phyloP scores from a whole-genome alignment of 2,888 invertebrate species.

The Kryphioiulus occultus region DNA sequence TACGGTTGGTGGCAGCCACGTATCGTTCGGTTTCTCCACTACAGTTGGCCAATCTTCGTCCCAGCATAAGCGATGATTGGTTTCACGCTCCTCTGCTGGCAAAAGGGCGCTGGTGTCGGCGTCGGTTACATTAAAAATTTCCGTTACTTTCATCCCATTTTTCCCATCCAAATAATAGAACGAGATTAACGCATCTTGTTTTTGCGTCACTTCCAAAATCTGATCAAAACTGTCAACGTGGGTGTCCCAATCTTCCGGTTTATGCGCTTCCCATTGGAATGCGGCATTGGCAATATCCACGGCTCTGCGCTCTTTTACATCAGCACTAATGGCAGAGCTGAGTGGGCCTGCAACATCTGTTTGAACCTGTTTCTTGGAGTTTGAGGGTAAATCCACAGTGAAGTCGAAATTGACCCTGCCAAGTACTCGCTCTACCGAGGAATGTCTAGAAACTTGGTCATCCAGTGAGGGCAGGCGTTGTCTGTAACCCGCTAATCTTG shows the following conservation, averaged over 20 bases:
- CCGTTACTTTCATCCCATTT: slow-evolving; percentile 84
- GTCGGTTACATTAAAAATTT: slow-evolving; percentile 87
- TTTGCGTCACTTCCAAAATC: slow-evolving; percentile 74
- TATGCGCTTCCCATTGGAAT: background rate
- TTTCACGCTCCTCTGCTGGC: slow-evolving; percentile 45
- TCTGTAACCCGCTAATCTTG: background rate
- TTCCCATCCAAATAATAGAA: slow-evolving; percentile 90
- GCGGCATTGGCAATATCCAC: slow-evolving; percentile 50
- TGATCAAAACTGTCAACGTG: slow-evolving; percentile 67
- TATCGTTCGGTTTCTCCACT: background rate
- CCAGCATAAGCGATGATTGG: slow-evolving; percentile 45
- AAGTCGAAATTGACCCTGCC: slow-evolving; percentile 67
- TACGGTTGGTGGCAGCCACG: background rate
- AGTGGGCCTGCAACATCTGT: slow-evolving; percentile 17
- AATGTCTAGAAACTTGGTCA: slow-evolving; percentile 47
- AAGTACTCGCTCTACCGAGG: slow-evolving; percentile 56
- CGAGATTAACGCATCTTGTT: slow-evolving; percentile 87
- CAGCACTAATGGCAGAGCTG: slow-evolving; percentile 47
- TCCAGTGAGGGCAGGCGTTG: background rate
- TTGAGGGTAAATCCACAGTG: slow-evolving; percentile 67
- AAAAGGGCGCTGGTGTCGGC: slow-evolving; percentile 66
- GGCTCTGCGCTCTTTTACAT: slow-evolving; percentile 37
- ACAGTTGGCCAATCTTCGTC: slow-evolving; percentile 45
- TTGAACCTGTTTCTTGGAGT: background rate
- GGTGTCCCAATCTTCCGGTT: slow-evolving; percentile 14